Evolutionary conservation across 2,113 vertebrate genomes (phyloP), one percentile per base, ranked within the genome.

Genomic region (Semnopithecus entellus): DNA sequence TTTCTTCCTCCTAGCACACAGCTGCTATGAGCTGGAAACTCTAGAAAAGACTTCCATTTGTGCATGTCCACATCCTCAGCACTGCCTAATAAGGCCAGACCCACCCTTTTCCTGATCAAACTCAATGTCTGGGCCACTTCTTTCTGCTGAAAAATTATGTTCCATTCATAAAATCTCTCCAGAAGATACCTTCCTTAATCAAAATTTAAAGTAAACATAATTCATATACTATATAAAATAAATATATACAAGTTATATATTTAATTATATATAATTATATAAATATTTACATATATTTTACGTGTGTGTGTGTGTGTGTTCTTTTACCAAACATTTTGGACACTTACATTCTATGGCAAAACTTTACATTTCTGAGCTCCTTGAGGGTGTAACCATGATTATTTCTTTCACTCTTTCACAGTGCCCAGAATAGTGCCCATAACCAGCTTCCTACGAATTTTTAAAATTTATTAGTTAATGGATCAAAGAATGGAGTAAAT

Each of bases 111-210:
- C 38, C 66, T 73, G 25, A 55, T 70, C 27, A 80, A 40, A 55
- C 20, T 64, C 57, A 78, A 88, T 20, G 17, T 14, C 73, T 23
- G 17, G 59, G 20, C 11, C 59, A 83, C 45, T 64, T 64, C 45
- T 59, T 32, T 91, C 45, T 87, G 57, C 27, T 84, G 70, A n/a
- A 38, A 85, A 91, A 81, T 13, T 75, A 50, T 43, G n/a, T 55
- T 32, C 70, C 66, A 91, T 76, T 92, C 90, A 96, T 50, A 75
- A 91, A 92, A 75, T 95, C 68, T 80, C 82, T 75, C 61, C 16
- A 73, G 20, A 68, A 88, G 18, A 52, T n/a, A 93, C 17, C 70
- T 43, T 66, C 45, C 50, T 79, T 84, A 68, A 73, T 38, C 35
- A 95, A n/a, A 84, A 59, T 18, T 85, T 35, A 82, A 73, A 68